Percentiles rank a stretch among this genome's conserved stretches.
Conservation (phyloP, 2,797 vertebrate species). For the Trematomus bernacchii region DNA sequence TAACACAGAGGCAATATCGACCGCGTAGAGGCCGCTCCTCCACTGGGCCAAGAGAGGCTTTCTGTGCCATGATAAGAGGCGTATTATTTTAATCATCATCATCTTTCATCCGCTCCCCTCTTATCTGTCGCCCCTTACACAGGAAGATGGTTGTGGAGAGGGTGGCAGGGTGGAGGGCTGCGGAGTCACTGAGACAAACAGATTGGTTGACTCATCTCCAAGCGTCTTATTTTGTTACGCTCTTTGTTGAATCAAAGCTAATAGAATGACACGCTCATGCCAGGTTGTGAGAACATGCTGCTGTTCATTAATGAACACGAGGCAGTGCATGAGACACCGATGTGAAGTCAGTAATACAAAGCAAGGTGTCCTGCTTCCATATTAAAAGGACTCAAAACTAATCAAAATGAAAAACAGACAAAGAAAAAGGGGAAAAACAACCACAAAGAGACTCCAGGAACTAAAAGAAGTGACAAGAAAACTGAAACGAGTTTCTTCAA, state of each 20-base stretch:
- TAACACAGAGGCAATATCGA: constrained; percentile 82
- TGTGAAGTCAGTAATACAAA: not conserved
- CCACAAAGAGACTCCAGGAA: too few species aligned
- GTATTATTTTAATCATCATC: constrained; percentile 83
- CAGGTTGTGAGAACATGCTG: constrained; percentile 23
- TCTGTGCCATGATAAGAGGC: constrained; percentile 70
- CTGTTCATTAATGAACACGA: not conserved
- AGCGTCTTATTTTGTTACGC: constrained; percentile 53
- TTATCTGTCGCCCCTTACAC: constrained; percentile 52
- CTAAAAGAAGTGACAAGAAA: too few species aligned
- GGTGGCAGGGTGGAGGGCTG: constrained; percentile 33
- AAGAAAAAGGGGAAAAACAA: too few species aligned
- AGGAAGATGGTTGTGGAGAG: constrained; percentile 41
- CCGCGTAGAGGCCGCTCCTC: constrained; percentile 66
- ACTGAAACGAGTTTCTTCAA: too few species aligned
- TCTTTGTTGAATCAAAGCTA: constrained; percentile 45
- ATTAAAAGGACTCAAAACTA: not conserved
- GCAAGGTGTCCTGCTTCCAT: not conserved
- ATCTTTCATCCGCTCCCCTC: constrained; percentile 76
- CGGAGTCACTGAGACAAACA: constrained; percentile 40
- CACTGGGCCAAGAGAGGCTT: constrained; percentile 56
- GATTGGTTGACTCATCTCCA: constrained; percentile 51
- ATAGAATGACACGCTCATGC: constrained; percentile 33
- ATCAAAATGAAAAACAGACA: too few species aligned
- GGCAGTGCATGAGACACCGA: not conserved